Evolutionary conservation across 2,888 invertebrate species (phyloP).

Genomic region (Priocnemis perturbator): DNA sequence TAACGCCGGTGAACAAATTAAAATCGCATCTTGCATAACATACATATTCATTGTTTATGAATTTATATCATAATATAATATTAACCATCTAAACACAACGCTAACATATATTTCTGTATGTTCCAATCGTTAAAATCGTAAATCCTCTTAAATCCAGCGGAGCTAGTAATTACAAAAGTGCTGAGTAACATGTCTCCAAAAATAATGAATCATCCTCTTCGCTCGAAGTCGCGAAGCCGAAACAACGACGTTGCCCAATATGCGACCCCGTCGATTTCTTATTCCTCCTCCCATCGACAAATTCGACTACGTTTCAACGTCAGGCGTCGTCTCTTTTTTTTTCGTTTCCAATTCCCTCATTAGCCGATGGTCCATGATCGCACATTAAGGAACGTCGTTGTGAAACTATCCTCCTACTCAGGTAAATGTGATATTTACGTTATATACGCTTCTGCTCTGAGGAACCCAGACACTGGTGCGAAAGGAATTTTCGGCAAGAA

Average conservation of each 20-base stretch:
- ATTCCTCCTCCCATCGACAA: neutral
- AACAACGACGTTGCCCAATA: conserved; percentile 21
- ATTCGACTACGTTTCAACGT: neutral
- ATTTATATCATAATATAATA: conserved; percentile 72
- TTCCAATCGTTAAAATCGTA: conserved; percentile 59
- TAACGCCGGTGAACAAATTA: conserved; percentile 6
- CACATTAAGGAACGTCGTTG: conserved; percentile 26
- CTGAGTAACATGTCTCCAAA: conserved; percentile 62
- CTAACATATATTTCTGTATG: conserved; percentile 70
- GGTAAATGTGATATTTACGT: conserved; percentile 51
- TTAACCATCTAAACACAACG: conserved; percentile 72
- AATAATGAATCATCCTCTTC: conserved; percentile 60
- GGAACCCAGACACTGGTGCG: conserved; percentile 45
- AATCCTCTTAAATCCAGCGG: conserved; percentile 53
- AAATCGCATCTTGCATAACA: conserved; percentile 61
- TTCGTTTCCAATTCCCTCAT: conserved; percentile 23
- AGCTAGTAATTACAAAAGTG: conserved; percentile 66
- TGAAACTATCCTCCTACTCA: conserved; percentile 48
- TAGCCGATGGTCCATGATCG: conserved; percentile 9
- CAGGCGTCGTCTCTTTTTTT: neutral
- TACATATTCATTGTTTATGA: conserved; percentile 71
- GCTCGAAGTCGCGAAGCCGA: conserved; percentile 45
- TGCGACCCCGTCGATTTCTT: conserved; percentile 4
- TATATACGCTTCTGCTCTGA: conserved; percentile 38
- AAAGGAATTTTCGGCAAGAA: conserved; percentile 22